Conservation (phyloP, 2,113 vertebrate species). For the Burhinus bistriatus region DNA sequence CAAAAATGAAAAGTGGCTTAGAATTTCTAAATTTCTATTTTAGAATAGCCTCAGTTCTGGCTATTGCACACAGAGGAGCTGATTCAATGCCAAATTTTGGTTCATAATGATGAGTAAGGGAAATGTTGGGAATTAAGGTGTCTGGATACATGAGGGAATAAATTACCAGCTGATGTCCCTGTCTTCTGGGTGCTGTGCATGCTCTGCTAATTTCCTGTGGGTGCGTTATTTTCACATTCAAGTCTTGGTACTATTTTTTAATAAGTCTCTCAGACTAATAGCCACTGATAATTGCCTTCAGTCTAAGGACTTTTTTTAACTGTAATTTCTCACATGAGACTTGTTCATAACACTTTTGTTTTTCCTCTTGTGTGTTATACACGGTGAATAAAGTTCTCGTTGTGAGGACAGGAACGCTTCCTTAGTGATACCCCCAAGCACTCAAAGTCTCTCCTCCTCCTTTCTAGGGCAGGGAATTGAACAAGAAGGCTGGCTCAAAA, state of each 20-base stretch:
- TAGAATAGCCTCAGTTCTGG: background rate
- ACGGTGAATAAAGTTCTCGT: background rate
- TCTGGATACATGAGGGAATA: background rate
- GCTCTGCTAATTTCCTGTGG: background rate
- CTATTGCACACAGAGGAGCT: background rate
- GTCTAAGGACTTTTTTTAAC: background rate
- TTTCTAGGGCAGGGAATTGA: background rate
- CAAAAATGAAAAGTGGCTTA: background rate
- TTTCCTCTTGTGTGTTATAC: background rate
- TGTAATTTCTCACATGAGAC: background rate
- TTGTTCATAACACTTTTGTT: background rate
- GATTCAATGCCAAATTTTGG: background rate
- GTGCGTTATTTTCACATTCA: background rate
- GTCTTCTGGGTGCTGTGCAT: background rate
- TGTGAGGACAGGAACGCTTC: background rate
- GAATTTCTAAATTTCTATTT: background rate
- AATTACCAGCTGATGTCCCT: background rate
- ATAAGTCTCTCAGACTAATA: background rate
- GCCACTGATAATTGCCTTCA: background rate
- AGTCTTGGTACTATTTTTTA: background rate
- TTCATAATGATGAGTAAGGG: background rate
- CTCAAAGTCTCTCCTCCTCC: background rate
- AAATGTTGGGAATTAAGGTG: background rate
- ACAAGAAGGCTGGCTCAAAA: background rate
- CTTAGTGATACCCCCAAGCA: background rate